Evolutionary conservation across 2,113 vertebrate species (phyloP).

Genomic region (Sander lucioperca): DNA sequence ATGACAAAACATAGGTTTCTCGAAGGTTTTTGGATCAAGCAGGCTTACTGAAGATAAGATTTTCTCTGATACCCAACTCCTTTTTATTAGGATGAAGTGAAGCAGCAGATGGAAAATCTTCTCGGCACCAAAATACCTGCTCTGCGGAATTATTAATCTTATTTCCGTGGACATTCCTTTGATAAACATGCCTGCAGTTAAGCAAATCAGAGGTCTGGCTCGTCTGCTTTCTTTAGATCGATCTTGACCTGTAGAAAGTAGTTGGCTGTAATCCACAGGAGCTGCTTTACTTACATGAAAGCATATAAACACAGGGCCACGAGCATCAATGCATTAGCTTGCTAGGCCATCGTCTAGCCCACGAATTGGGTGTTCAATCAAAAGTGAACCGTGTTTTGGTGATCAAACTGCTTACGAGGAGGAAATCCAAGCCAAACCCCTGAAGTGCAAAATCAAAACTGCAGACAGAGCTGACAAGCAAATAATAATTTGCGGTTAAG

Average conservation of each 20-base stretch:
- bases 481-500: constrained; percentile 13
- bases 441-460: constrained; percentile 42
- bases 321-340: constrained; percentile 46
- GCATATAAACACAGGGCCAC: constrained; percentile 38
- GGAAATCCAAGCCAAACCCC: constrained; percentile 58
- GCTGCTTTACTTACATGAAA: constrained; percentile 54
- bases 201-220: constrained; percentile 39
- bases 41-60: not conserved
- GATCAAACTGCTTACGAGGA: constrained; percentile 56
- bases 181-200: constrained; percentile 29
- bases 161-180: constrained; percentile 4
- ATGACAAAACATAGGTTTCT: not conserved
- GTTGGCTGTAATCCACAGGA: constrained; percentile 38
- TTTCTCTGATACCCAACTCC: not conserved
- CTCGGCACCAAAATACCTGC: constrained; percentile 1
- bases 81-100: constrained; percentile 9
- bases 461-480: constrained; percentile 29
- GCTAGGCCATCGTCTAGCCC: constrained; percentile 28
- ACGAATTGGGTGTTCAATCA: constrained; percentile 54
- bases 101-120: constrained; percentile 24
- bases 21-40: not conserved
- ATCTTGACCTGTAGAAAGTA: constrained; percentile 28
- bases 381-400: constrained; percentile 27
- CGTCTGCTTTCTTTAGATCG: constrained; percentile 31
- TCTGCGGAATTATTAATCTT: not conserved